A percentile compares a stretch with the other conserved stretches of the same genome.
These are phyloP conservation scores for Epirrita christyi DNA, from an alignment of 2,888 invertebrate genomes.

Conservation along the genomic window DNA sequence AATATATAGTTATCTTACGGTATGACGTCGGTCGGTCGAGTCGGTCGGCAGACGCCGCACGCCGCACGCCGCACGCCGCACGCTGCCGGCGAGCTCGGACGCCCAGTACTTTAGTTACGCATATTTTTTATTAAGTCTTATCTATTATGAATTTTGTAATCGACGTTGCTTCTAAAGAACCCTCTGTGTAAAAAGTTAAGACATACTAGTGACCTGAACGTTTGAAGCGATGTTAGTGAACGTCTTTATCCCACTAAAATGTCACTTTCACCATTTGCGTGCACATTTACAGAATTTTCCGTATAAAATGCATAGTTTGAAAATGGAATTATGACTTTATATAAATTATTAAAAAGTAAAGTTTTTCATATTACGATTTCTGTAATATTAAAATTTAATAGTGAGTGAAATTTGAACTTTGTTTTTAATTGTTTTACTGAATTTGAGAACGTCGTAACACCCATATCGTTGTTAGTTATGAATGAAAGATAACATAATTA, in stretches of 20 bases:
- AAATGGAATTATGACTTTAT: slow-evolving; percentile 78
- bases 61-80: slow-evolving; percentile 32
- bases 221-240: slow-evolving; percentile 78
- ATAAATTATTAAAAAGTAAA: slow-evolving; percentile 80
- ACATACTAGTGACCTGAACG: slow-evolving; percentile 85
- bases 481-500: slow-evolving; percentile 85
- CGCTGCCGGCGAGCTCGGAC: slow-evolving; percentile 42
- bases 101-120: slow-evolving; percentile 79
- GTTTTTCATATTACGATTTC: slow-evolving; percentile 81
- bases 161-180: slow-evolving; percentile 83
- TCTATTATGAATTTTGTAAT: slow-evolving; percentile 84
- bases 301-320: slow-evolving; percentile 71
- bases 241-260: slow-evolving; percentile 80
- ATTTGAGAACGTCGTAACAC: slow-evolving; percentile 84
- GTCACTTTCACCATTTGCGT: slow-evolving; percentile 80
- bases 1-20: slow-evolving; percentile 82
- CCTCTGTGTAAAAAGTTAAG: slow-evolving; percentile 83
- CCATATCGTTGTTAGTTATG: slow-evolving; percentile 85
- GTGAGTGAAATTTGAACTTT: slow-evolving; percentile 84
- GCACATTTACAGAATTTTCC: slow-evolving; percentile 78
- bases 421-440: slow-evolving; percentile 84
- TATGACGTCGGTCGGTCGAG: slow-evolving; percentile 62
- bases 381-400: slow-evolving; percentile 83
- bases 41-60: slow-evolving; percentile 39
- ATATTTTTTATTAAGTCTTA: slow-evolving; percentile 83